Conservation (phyloP, 2,888 invertebrate species). For the Gymnocheta viridis region DNA sequence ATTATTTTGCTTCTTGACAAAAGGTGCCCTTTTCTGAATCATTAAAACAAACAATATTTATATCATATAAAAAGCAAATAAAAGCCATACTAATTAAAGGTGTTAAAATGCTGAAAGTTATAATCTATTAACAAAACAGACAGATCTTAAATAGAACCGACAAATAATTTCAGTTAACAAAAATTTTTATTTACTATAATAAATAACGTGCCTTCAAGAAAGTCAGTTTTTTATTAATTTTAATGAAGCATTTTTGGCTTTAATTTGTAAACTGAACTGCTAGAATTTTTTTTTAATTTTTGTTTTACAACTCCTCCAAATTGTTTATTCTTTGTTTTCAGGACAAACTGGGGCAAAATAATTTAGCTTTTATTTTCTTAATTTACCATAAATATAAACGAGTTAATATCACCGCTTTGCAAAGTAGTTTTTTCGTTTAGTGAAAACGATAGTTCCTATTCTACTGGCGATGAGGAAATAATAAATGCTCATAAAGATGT, state of each 20-base stretch:
- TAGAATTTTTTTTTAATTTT: neutral
- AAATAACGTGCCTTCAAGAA: too few relatives aligned
- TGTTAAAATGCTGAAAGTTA: slow-evolving; percentile 47
- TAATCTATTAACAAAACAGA: neutral
- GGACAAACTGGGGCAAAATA: slow-evolving; percentile 36
- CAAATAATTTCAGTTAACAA: too few relatives aligned
- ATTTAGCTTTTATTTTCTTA: slow-evolving; percentile 59
- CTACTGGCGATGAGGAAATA: too few relatives aligned
- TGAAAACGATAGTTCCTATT: too few relatives aligned
- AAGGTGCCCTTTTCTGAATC: neutral
- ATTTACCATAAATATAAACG: slow-evolving; percentile 63
- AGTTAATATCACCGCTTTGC: slow-evolving; percentile 32
- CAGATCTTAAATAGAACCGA: too few relatives aligned
- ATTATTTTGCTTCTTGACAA: neutral
- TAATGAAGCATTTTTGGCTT: neutral
- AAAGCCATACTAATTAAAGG: slow-evolving; percentile 53
- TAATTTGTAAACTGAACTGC: neutral
- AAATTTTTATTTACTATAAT: too few relatives aligned
- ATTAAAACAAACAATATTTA: neutral
- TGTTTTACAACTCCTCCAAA: neutral
- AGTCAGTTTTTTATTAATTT: too few relatives aligned
- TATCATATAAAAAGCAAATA: neutral
- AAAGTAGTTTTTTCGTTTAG: neutral
- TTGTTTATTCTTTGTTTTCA: slow-evolving; percentile 9
- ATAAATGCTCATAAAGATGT: too few relatives aligned